Evolutionary conservation across 1,140 invertebrate species (phyloP), one percentile per base, ranked within the genome.

Genomic region (Aphidius gifuensis): DNA sequence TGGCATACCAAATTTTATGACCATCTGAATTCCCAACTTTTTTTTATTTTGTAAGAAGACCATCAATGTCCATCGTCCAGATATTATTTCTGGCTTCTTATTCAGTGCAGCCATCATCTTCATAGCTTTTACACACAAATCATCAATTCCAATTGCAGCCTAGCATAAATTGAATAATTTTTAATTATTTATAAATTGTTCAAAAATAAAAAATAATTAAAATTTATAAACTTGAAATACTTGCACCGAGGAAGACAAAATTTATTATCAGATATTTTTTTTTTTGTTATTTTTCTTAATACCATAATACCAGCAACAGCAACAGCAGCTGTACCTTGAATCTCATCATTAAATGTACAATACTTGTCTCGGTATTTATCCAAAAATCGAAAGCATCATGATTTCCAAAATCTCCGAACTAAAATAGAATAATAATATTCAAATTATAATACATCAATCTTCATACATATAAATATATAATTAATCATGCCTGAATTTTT

Each of bases 361-460:
- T 96, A 97, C 49, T 85, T 83, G 62, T 91, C 81, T 58, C 90
- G 83, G 76, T 97, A 98, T 75, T 92, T 95, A 63, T 94, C 88
- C 58, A 98, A 75, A 67, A 98, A 88, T 58, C 92, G 82, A 94
- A 96, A 49, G 96, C 96, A 82, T 98, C 98, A 66, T 88, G 85
- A 72, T 96, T 92, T 40, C 91, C 96, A 78, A 98, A 98, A 80
- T 98, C 96, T 85, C 98, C 96, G 81, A 98, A 98, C 87, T 93
- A 58, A 47, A 65, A 65, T 40, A 1, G 4, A 44, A 8, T 7
- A 44, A 44, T 4, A 51, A 51, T 3, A 32, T 58, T 58, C 5
- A 21, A 50, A 32, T 6, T 44, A 8, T 2, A 40, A 44, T 9
- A 43, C 5, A 45, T 5, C 47, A 5, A 47, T 16, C 47, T 38